Conservation (phyloP, 1,140 invertebrate species). For the Ostrea edulis region DNA sequence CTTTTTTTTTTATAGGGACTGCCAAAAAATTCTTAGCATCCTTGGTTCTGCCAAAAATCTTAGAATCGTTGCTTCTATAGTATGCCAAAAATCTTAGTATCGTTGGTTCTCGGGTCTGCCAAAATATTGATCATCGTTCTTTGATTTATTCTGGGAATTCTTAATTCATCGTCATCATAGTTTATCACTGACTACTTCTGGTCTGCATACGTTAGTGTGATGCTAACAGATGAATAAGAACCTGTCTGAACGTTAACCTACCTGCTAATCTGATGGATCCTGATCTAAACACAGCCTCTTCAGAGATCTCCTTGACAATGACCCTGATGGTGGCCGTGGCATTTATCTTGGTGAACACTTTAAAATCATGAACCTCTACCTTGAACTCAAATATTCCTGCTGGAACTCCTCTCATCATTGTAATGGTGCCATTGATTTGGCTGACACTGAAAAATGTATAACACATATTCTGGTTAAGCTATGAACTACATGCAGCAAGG, state of each 20-base stretch:
- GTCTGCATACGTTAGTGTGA: too few species aligned
- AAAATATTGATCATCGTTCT: too few species aligned
- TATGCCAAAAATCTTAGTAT: too few species aligned
- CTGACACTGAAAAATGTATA: constrained; percentile 61
- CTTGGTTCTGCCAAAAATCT: too few species aligned
- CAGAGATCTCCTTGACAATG: constrained; percentile 94
- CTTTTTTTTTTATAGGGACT: too few species aligned
- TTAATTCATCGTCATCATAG: too few species aligned
- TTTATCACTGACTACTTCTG: too few species aligned
- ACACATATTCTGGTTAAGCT: background rate
- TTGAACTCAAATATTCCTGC: constrained; percentile 91
- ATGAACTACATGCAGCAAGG: background rate
- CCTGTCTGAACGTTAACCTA: constrained; percentile 46
- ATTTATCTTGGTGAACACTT: constrained; percentile 86
- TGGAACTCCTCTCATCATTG: constrained; percentile 93
- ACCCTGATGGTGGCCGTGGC: constrained; percentile 91
- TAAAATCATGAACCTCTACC: constrained; percentile 97
- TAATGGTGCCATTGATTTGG: constrained; percentile 95
- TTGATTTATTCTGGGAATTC: too few species aligned
- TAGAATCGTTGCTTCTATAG: too few species aligned
- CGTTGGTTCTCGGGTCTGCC: too few species aligned
- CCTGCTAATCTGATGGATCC: constrained; percentile 94
- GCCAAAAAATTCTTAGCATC: too few species aligned
- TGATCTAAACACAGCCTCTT: constrained; percentile 96
- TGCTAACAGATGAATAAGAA: too few species aligned